Percentiles rank a stretch among this genome's conserved stretches.
Conservation (phyloP, 1,140 invertebrate species). For the Halictus rubicundus region DNA sequence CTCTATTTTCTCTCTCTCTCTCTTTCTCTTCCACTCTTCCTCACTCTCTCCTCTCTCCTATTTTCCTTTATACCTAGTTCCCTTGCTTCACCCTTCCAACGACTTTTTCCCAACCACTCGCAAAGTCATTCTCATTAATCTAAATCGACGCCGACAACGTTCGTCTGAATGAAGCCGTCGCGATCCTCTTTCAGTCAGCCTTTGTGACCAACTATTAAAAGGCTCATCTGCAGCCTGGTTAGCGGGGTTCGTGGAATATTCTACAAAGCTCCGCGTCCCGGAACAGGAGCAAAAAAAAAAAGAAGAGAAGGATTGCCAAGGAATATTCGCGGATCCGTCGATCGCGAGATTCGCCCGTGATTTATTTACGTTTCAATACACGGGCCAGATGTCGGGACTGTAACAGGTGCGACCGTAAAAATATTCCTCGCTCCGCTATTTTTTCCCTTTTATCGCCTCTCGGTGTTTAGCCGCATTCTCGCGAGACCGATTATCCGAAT, state of each 20-base stretch:
- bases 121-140: constrained; percentile 56
- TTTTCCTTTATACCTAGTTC: background rate
- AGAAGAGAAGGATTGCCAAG: too few relatives aligned
- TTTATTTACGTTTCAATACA: constrained; percentile 13
- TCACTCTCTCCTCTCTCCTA: too few relatives aligned
- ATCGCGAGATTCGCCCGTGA: too few relatives aligned
- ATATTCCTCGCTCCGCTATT: too few relatives aligned
- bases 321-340: too few relatives aligned
- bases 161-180: constrained; percentile 33
- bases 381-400: background rate
- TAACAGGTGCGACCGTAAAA: background rate
- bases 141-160: constrained; percentile 54
- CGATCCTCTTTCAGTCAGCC: constrained; percentile 34
- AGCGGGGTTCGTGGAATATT: background rate
- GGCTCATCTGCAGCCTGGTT: constrained; percentile 26
- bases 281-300: background rate
- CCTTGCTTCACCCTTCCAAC: constrained; percentile 6
- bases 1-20: background rate
- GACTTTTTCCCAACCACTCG: constrained; percentile 18
- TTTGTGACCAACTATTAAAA: constrained; percentile 41
- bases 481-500: background rate
- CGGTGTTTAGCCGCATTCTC: background rate
- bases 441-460: background rate
- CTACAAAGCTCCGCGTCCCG: background rate
- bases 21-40: background rate